phyloP scores from a whole-genome alignment of 2,888 invertebrate genomes.

The Netelia melanura region DNA sequence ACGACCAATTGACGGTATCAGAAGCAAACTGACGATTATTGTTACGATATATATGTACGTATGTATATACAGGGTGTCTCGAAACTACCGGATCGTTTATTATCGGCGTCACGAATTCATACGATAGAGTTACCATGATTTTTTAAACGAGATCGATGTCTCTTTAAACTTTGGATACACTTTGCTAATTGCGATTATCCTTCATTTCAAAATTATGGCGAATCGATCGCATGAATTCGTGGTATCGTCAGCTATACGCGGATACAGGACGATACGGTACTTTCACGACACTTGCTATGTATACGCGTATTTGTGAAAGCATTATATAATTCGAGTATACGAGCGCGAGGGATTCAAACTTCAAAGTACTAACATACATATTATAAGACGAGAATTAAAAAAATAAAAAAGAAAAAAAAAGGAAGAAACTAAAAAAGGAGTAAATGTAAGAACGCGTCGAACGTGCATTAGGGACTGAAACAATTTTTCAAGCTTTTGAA shows the following conservation, averaged over 20 bases:
- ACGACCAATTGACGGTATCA: slow-evolving; percentile 59
- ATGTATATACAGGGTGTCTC: too few species aligned
- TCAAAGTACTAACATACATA: slow-evolving; percentile 1
- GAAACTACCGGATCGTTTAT: too few species aligned
- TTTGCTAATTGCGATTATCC: background rate
- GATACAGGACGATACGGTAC: too few species aligned
- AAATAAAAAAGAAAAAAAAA: background rate
- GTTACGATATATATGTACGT: background rate
- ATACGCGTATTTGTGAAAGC: slow-evolving; percentile 7
- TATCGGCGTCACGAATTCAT: too few species aligned
- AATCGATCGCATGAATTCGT: too few species aligned
- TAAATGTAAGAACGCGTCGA: background rate
- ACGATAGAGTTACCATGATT: too few species aligned
- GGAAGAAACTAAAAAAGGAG: background rate
- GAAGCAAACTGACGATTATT: slow-evolving; percentile 34
- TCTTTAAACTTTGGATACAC: background rate
- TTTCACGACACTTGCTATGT: too few species aligned
- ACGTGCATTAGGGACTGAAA: slow-evolving; percentile 15
- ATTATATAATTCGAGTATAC: slow-evolving; percentile 26
- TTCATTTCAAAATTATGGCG: too few species aligned
- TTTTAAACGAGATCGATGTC: too few species aligned
- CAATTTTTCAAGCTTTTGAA: background rate
- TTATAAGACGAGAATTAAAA: background rate
- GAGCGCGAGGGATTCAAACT: slow-evolving; percentile 27
- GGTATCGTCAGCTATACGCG: too few species aligned